A percentile compares a stretch with the other conserved stretches of the same genome.
Conservation (phyloP, 2,888 invertebrate genomes). For the Agrochola lychnidis region DNA sequence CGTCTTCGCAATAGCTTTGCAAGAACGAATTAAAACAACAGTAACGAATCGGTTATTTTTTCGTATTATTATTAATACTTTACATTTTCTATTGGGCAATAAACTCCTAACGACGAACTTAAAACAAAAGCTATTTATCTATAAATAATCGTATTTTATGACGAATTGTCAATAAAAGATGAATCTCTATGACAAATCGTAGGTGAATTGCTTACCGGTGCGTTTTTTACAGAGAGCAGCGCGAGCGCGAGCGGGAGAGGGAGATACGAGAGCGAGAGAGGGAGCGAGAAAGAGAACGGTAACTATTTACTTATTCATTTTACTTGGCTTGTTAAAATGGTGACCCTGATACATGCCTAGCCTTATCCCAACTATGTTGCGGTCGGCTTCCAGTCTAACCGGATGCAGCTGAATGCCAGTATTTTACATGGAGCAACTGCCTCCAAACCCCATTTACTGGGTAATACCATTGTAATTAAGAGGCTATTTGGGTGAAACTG, state of each 20-base stretch:
- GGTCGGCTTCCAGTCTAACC: not conserved
- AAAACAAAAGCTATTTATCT: not conserved
- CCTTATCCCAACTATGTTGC: not conserved
- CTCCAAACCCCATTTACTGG: not conserved
- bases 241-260: conserved; percentile 77
- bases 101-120: not conserved
- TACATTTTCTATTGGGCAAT: no score
- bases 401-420: no score
- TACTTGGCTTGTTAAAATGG: not conserved
- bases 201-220: not conserved
- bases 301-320: not conserved
- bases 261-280: conserved; percentile 73
- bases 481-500: no score
- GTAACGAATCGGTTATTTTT: not conserved
- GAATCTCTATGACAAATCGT: not conserved
- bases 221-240: conserved; percentile 62
- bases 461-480: no score
- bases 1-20: not conserved
- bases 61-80: not conserved
- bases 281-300: conserved; percentile 83
- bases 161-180: not conserved
- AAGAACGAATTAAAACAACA: not conserved
- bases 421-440: not conserved
- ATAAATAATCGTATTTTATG: not conserved
- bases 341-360: not conserved